Percentiles rank a stretch among this genome's conserved stretches.
Evolutionary conservation across 2,888 invertebrate species (phyloP).

Genomic region (Tipula helvola): DNA sequence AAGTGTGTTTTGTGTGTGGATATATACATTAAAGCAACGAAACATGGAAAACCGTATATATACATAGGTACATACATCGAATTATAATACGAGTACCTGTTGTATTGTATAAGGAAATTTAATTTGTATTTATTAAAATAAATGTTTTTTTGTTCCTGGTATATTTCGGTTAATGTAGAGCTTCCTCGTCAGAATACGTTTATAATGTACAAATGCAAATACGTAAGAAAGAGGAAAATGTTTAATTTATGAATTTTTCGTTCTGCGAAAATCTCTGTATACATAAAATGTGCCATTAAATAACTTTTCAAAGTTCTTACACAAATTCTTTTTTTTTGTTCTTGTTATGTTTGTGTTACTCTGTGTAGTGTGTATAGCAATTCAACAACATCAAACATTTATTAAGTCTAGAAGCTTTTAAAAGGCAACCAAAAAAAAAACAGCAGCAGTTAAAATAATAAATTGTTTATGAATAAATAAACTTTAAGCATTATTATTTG

Average conservation of each 20-base stretch:
- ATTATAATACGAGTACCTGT: background rate
- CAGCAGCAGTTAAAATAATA: background rate
- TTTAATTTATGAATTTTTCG: background rate
- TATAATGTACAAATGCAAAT: background rate
- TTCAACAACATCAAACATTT: slow-evolving; percentile 4
- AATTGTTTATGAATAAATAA: slow-evolving; percentile 4
- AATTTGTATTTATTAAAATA: background rate
- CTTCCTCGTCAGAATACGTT: background rate
- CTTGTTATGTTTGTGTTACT: background rate
- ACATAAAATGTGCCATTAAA: background rate
- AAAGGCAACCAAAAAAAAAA: background rate
- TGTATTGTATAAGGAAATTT: background rate
- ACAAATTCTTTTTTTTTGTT: background rate
- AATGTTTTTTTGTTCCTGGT: background rate
- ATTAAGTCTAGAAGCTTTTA: slow-evolving; percentile 4
- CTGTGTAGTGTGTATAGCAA: background rate
- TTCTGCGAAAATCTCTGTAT: background rate
- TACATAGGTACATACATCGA: background rate
- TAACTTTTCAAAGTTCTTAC: background rate
- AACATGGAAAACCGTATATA: background rate
- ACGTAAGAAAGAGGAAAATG: background rate
- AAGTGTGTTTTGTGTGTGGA: background rate
- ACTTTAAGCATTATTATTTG: background rate
- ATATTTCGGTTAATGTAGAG: background rate
- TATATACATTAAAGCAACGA: background rate